These are phyloP conservation scores for Antedon mediterranea DNA, from an alignment of 53 echinoderm and acorn worm species.

Conservation along the genomic window DNA sequence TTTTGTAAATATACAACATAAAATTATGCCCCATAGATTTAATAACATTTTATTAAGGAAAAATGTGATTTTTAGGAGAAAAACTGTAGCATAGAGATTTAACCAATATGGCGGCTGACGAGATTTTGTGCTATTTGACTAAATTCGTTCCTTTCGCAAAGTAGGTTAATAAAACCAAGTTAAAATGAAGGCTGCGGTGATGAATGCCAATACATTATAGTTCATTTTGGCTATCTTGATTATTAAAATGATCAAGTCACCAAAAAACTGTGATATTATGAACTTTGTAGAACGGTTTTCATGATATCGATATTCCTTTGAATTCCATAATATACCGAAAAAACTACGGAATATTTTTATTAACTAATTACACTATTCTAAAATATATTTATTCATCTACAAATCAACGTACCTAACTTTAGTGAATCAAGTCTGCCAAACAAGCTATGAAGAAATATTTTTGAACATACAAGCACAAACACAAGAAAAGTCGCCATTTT, in stretches of 20 bases:
- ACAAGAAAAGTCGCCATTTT: constrained; percentile 5
- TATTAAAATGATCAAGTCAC: not conserved
- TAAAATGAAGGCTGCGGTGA: not conserved
- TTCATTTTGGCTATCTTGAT: not conserved
- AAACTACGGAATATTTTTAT: not conserved
- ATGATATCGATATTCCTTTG: not conserved
- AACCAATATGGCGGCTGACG: not conserved
- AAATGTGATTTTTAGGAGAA: not conserved
- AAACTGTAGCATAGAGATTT: not conserved
- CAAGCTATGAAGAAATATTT: not conserved
- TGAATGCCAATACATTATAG: not conserved
- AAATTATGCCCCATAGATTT: not conserved
- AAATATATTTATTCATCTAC: not conserved
- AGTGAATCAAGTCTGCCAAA: not conserved
- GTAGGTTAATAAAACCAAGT: not conserved
- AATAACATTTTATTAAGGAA: not conserved
- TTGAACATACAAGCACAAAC: not conserved
- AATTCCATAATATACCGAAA: not conserved
- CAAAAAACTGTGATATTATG: not conserved
- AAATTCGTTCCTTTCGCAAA: not conserved
- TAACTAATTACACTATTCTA: not conserved
- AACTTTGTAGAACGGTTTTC: not conserved
- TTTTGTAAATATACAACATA: not conserved
- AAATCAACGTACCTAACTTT: not conserved
- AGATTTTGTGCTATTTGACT: not conserved